These are phyloP conservation scores for Strigops habroptila DNA, from an alignment of 2,113 vertebrate genomes.

Conservation along the genomic window DNA sequence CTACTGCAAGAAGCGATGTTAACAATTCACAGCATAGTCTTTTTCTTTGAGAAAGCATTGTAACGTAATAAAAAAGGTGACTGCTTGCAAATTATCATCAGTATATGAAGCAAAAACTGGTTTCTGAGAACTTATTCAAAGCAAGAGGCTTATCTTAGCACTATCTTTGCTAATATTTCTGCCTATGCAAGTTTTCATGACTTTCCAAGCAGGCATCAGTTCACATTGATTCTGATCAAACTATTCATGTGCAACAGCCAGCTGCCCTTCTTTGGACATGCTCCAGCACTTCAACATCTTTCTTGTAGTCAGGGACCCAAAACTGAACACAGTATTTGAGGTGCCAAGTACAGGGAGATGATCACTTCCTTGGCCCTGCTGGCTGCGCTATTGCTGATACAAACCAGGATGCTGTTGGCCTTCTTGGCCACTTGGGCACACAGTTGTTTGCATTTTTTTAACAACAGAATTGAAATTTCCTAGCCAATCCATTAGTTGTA, in stretches of 20 bases:
- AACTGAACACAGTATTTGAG: background rate
- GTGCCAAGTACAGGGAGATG: background rate
- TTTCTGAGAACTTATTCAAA: background rate
- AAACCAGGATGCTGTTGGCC: background rate
- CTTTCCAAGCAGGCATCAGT: background rate
- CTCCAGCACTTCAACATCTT: background rate
- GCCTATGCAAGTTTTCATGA: background rate
- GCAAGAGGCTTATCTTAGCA: background rate
- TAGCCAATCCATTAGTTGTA: background rate
- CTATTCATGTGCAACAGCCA: background rate
- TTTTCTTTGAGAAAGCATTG: background rate
- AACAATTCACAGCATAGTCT: background rate
- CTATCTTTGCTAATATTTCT: background rate
- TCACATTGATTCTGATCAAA: background rate
- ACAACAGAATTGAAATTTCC: background rate
- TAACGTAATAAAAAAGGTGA: background rate
- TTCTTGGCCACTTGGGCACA: background rate
- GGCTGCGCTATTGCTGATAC: background rate
- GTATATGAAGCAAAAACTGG: background rate
- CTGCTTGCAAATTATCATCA: background rate
- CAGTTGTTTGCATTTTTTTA: background rate
- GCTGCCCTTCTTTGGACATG: background rate
- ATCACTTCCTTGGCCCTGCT: background rate
- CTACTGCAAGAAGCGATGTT: background rate
- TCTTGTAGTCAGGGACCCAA: background rate